Base-by-base conservation (phyloP, 1,140 invertebrate species). In the Lerema accius region DNA sequence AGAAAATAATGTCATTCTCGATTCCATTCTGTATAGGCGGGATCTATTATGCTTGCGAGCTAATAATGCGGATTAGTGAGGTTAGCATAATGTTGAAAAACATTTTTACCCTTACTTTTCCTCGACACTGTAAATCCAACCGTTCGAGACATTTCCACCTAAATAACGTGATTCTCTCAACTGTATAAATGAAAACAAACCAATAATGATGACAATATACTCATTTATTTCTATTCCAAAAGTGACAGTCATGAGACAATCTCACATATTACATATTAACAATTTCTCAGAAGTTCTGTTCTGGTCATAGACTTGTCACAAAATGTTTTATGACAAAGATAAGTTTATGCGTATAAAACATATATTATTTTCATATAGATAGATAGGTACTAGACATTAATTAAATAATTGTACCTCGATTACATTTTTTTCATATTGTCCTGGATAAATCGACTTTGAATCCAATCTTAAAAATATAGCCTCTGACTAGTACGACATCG, bases 111-210 rank as follows among this genome's bases (percentile, higher is more conserved):
- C 50, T 48, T 67, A 62, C 14, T 61, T 58, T 58, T 69, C 67
- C 59, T 32, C 46, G 65, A 59, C 26, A 65, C 53, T 19, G 32
- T 23, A 60, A 53, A 60, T 51, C 32, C 39, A 62, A 59, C 45
- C 61, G 39, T 67, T 72, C 55, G 59, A 67, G 53, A 66, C 51
- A 65, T 65, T 65, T 65, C 71, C 66, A 62, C 59, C 65, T 74
- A 63, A 62, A 71, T 61, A 51, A 63, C 48, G 62, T 50, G 60
- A 67, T 63, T 67, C 63, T 56, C 23, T 61, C 58, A 67, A 73
- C 67, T 72, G 67, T 72, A 65, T 74, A 80, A 83, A 85, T 82
- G 80, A 85, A 86, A 86, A 83, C 82, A 84, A 84, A 82, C 80
- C 73, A 83, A 71, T 71, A 69, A 77, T 84, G 68, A 80, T 73